Evolutionary conservation across 2,113 vertebrate species (phyloP).

Genomic region (Anthoscopus minutus): DNA sequence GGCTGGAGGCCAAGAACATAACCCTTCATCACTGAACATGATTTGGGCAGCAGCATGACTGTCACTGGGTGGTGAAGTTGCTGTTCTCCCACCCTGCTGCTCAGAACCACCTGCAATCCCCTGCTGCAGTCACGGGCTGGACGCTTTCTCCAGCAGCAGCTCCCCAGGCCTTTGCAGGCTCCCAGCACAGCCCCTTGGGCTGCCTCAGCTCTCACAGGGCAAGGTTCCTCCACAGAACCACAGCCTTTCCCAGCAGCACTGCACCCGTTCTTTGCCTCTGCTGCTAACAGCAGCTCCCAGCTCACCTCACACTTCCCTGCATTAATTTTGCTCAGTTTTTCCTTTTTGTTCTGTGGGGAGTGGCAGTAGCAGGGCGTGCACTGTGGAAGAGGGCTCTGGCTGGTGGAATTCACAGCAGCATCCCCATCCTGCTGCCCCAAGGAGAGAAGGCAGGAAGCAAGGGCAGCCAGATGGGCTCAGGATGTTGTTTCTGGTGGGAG

Average conservation of each 20-base stretch:
- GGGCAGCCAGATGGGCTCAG: background rate
- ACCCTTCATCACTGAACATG: background rate
- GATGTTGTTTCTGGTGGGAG: background rate
- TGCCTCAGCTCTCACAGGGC: background rate
- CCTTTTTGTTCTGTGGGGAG: fast-evolving
- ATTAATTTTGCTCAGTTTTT: background rate
- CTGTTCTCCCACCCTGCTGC: background rate
- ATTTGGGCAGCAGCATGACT: background rate
- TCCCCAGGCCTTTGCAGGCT: background rate
- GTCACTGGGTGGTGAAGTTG: background rate
- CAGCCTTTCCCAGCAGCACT: background rate
- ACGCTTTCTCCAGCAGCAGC: background rate
- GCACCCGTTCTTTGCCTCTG: fast-evolving
- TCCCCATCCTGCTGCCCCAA: background rate
- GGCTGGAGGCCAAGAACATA: background rate
- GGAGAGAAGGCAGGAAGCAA: background rate
- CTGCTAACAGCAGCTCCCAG: background rate
- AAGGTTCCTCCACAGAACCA: background rate
- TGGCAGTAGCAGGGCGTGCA: fast-evolving
- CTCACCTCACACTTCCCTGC: no score
- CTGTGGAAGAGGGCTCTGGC: background rate
- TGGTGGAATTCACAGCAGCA: no score
- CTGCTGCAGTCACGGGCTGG: background rate
- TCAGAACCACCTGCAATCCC: background rate
- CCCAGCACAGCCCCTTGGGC: background rate